These are phyloP conservation scores for Agonopterix alstromeriana DNA, from an alignment of 2,888 invertebrate species.

Conservation along the genomic window DNA sequence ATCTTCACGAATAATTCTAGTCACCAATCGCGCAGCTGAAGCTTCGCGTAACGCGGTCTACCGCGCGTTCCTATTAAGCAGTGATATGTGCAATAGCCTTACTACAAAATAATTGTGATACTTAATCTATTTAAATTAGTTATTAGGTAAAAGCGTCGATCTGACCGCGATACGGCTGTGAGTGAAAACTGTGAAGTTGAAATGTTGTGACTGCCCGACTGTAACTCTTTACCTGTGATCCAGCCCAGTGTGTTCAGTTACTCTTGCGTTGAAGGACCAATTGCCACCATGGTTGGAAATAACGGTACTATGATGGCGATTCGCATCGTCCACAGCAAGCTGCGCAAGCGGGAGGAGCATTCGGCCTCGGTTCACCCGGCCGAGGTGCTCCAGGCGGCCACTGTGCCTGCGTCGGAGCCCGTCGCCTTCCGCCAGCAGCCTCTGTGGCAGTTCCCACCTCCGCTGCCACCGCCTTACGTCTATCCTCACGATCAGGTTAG, in stretches of 20 bases:
- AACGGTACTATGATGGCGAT: conserved; percentile 92
- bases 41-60: conserved; percentile 67
- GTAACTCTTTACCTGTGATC: conserved; percentile 69
- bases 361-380: conserved; percentile 83
- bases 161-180: conserved; percentile 70
- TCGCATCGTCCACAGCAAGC: conserved; percentile 93
- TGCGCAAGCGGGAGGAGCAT: conserved; percentile 90
- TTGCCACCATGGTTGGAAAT: conserved; percentile 86
- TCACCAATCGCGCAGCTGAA: conserved; percentile 72
- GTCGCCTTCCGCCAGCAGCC: conserved; percentile 82
- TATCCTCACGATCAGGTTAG: conserved; percentile 88
- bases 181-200: conserved; percentile 68
- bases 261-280: conserved; percentile 63
- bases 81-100: conserved; percentile 76
- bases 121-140: conserved; percentile 69
- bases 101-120: conserved; percentile 69
- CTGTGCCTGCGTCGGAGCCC: conserved; percentile 65
- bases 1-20: conserved; percentile 69
- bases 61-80: conserved; percentile 73
- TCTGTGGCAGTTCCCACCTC: conserved; percentile 90
- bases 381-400: conserved; percentile 78
- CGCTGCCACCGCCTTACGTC: conserved; percentile 86
- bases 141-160: conserved; percentile 57
- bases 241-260: conserved; percentile 68
- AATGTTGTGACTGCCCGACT: conserved; percentile 74